A percentile compares a stretch with the other conserved stretches of the same genome.
phyloP scores from a whole-genome alignment of 2,797 vertebrate species.

The Chaetophractus vellerosus region DNA sequence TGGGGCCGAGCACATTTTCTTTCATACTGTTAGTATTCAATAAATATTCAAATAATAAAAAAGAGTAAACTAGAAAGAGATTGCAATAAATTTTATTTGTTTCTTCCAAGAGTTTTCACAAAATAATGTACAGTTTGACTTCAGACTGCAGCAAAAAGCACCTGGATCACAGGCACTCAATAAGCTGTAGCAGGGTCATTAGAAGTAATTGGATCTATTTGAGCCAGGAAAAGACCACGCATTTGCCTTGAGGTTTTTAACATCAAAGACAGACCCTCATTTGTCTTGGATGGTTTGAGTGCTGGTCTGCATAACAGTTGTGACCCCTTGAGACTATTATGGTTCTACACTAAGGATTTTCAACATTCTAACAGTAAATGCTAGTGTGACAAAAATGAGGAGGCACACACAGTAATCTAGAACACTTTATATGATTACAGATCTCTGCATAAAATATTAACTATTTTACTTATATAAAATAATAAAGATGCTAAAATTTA shows the following conservation, averaged over 20 bases:
- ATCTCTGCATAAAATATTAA: slow-evolving; percentile 31
- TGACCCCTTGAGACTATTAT: slow-evolving; percentile 15
- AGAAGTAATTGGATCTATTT: slow-evolving; percentile 78
- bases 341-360: slow-evolving; percentile 1
- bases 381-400: slow-evolving; percentile 31
- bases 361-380: slow-evolving; percentile 45
- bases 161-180: slow-evolving; percentile 61
- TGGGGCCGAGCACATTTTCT: not conserved
- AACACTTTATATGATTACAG: slow-evolving; percentile 16
- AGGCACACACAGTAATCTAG: not conserved
- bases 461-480: slow-evolving; percentile 68
- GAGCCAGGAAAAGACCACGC: slow-evolving; percentile 62
- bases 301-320: slow-evolving; percentile 11
- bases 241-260: slow-evolving; percentile 71
- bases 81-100: slow-evolving; percentile 58
- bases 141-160: slow-evolving; percentile 44
- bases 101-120: slow-evolving; percentile 34
- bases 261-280: slow-evolving; percentile 68
- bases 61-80: not conserved
- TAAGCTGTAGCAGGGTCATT: slow-evolving; percentile 71
- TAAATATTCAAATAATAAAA: slow-evolving; percentile 28
- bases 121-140: slow-evolving; percentile 67
- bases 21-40: not conserved
- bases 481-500: slow-evolving; percentile 47
- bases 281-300: slow-evolving; percentile 58